Percentiles rank a stretch among this genome's conserved stretches.
phyloP scores from a whole-genome alignment of 2,888 invertebrate species.

The Fragum whitleyi region DNA sequence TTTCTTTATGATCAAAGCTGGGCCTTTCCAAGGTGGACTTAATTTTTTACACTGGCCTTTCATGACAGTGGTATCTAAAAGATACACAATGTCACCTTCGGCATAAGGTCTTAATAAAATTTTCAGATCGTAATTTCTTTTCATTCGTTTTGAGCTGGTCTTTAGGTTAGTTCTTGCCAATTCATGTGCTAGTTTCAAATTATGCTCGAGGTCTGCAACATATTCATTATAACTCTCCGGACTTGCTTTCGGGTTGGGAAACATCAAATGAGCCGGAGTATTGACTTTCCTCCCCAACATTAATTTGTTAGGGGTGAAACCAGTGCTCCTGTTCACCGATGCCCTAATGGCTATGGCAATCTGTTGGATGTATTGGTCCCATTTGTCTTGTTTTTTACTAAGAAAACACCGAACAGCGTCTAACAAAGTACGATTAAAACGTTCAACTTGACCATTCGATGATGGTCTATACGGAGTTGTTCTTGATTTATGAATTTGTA shows the following conservation, averaged over 20 bases:
- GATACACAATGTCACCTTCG: no score
- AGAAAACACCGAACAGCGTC: no score
- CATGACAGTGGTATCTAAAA: no score
- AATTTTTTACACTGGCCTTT: no score
- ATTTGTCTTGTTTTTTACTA: no score
- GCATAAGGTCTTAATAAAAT: no score
- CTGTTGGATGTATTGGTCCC: constrained; percentile 18
- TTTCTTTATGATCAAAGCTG: no score
- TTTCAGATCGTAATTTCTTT: constrained; percentile 33
- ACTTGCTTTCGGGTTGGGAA: not conserved
- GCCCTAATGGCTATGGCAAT: constrained; percentile 22
- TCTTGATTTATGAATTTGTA: constrained; percentile 26
- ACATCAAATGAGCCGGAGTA: constrained; percentile 24
- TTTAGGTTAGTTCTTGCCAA: constrained; percentile 18
- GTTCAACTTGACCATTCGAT: constrained; percentile 21
- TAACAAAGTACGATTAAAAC: constrained; percentile 16
- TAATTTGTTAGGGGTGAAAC: constrained; percentile 22
- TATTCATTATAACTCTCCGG: constrained; percentile 19
- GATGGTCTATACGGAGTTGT: no score
- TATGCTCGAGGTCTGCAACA: not conserved
- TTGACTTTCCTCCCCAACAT: constrained; percentile 27
- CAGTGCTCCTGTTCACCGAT: constrained; percentile 25
- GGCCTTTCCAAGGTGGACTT: no score
- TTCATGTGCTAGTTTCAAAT: constrained; percentile 11
- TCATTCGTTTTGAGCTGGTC: constrained; percentile 16